Evolutionary conservation across 2,888 invertebrate genomes (phyloP).

Genomic region (Zeuzera pyrina): DNA sequence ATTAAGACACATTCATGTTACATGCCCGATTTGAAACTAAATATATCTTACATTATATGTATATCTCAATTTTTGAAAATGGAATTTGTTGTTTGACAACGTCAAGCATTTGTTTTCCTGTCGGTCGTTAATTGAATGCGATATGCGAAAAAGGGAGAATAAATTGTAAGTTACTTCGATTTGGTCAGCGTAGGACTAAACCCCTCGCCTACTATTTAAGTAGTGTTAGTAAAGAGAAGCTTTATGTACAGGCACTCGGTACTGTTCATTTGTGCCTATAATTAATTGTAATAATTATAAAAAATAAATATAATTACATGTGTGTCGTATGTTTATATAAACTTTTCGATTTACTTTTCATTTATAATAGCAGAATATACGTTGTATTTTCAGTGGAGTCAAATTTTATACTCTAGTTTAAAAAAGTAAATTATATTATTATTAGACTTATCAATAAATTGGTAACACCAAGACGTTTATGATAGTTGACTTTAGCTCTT

Average conservation of each 20-base stretch:
- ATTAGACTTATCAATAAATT: conserved; percentile 51
- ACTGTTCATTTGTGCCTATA: conserved; percentile 64
- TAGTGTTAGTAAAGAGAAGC: conserved; percentile 41
- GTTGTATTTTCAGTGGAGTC: conserved; percentile 44
- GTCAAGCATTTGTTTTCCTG: too few relatives aligned
- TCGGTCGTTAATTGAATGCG: too few relatives aligned
- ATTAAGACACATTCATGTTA: too few relatives aligned
- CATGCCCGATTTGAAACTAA: too few relatives aligned
- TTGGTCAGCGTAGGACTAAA: conserved; percentile 66
- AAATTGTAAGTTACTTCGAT: too few relatives aligned
- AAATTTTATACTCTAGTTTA: conserved; percentile 59
- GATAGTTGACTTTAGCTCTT: conserved; percentile 34
- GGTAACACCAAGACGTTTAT: conserved; percentile 56
- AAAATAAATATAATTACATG: neutral
- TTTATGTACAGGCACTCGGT: conserved; percentile 41
- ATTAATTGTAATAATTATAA: conserved; percentile 10
- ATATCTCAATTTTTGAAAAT: too few relatives aligned
- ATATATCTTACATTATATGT: too few relatives aligned
- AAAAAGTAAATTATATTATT: too few relatives aligned
- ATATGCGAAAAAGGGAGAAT: too few relatives aligned
- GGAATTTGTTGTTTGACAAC: too few relatives aligned
- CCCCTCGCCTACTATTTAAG: conserved; percentile 57
- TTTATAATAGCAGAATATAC: conserved; percentile 38
- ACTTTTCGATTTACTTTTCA: conserved; percentile 18
- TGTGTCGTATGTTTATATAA: conserved; percentile 2